Conservation (phyloP, 2,797 vertebrate genomes). For the Echiichthys vipera region DNA sequence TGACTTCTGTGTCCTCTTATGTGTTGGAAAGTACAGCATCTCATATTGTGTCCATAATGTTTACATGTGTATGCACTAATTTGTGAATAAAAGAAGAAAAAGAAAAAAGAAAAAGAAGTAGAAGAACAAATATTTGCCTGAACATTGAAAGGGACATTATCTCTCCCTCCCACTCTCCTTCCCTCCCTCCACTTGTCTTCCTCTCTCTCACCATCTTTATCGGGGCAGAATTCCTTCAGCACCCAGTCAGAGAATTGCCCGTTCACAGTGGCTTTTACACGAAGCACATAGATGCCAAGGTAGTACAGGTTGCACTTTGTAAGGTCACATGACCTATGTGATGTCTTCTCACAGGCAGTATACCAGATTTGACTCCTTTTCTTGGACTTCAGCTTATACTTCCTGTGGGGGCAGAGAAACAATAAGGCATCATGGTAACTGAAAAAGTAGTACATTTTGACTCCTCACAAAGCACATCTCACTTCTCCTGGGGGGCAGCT, state of each 20-base stretch:
- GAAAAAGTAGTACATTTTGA: not conserved
- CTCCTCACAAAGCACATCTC: not conserved
- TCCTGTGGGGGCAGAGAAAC: constrained; percentile 32
- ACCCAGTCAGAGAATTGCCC: constrained; percentile 61
- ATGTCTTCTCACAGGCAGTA: constrained; percentile 15
- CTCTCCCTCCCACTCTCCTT: not conserved
- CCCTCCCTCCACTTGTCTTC: not conserved
- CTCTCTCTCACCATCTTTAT: constrained; percentile 74
- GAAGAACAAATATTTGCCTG: not conserved
- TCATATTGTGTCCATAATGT: too few relatives aligned
- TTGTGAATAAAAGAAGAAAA: too few relatives aligned
- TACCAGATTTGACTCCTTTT: constrained; percentile 23
- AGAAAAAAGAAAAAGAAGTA: too few relatives aligned
- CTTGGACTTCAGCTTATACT: not conserved
- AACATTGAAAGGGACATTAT: not conserved
- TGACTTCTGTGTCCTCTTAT: too few relatives aligned
- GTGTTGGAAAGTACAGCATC: too few relatives aligned
- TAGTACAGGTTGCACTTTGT: constrained; percentile 50
- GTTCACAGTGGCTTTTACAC: constrained; percentile 53
- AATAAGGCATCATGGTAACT: not conserved
- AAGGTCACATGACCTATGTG: constrained; percentile 72
- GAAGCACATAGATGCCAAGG: constrained; percentile 57
- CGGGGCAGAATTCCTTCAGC: constrained; percentile 70
- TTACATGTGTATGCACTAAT: too few relatives aligned
- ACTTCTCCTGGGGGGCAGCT: not conserved